Evolutionary conservation across 1,140 invertebrate species (phyloP), one percentile per base, ranked within the genome.

Genomic region (Apis florea): DNA sequence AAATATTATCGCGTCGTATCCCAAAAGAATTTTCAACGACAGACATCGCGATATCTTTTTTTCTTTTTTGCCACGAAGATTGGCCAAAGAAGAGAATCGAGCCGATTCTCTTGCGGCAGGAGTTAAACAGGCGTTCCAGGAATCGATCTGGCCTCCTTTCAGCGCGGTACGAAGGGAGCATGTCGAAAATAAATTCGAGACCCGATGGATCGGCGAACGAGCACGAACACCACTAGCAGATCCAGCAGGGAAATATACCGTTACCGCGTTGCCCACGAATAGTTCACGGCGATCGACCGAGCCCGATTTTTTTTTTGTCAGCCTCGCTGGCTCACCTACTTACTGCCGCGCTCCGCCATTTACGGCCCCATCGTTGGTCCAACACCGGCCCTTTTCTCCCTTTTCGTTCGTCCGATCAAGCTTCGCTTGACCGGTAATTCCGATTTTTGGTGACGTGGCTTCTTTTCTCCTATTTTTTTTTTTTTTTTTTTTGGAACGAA

Each of bases 191-290:
- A 64, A 73, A 73, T 77, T 59, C 58, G 61, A 83, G 86, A 80
- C 59, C 31, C 75, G 63, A 19, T 21, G 19, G 40, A 47, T 21
- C 40, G 66, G 66, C 6, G 66, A 24, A 21, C 66, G 47, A 51
- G 24, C n/a, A 51, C 5, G 68, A 78, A 58, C 59, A 61, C n/a
- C 69, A 64, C 26, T 9, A 40, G 56, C 53, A 51, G 67, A 69
- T 87, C 49, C 70, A 71, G 40, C 77, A 64, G 82, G 40, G 40
- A 66, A 67, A 69, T 68, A 9, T 87, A 84, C 86, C 86, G 86
- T 88, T 88, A 88, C 21, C 40, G 69, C 79, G 66, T 80, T 80
- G 82, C 24, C 82, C 82, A 84, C 86, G 85, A 87, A 87, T 88
- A 88, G 86, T 87, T 79, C 72, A 56, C 56, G 77, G 76, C 72